phyloP scores from a whole-genome alignment of 2,797 vertebrate species.

The Clarias fuscus region DNA sequence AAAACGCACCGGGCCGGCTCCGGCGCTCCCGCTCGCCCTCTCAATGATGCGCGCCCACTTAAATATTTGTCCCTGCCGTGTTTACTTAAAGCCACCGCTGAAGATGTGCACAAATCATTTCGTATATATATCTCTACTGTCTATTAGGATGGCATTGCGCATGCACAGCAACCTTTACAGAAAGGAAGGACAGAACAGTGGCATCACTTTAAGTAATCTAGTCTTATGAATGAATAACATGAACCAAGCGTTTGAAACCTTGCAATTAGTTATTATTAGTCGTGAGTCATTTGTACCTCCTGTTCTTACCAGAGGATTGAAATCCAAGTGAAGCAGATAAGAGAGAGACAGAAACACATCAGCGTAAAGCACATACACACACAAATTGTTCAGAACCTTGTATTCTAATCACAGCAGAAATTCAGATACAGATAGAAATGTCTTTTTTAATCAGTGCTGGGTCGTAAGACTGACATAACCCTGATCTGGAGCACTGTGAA shows the following conservation, averaged over 20 bases:
- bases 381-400: background rate
- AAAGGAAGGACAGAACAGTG: background rate
- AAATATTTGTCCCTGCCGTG: background rate
- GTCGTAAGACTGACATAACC: background rate
- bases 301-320: conserved; percentile 98
- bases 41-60: conserved; percentile 19
- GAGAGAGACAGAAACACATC: conserved; percentile 96
- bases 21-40: conserved; percentile 1
- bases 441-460: too few species aligned
- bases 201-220: background rate
- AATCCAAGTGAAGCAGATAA: conserved; percentile 96
- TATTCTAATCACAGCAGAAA: background rate
- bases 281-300: conserved; percentile 84
- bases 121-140: background rate
- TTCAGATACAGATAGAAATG: background rate
- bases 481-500: too few species aligned
- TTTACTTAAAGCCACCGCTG: background rate
- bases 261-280: conserved; percentile 27
- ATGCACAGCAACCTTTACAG: conserved; percentile 5
- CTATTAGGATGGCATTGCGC: background rate
- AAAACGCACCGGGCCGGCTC: conserved; percentile 5
- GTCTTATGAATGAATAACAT: background rate
- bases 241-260: conserved; percentile 23
- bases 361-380: conserved; percentile 74
- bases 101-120: background rate